Conservation (phyloP, 2,797 vertebrate species). For the Paramormyrops hopkinsi region DNA sequence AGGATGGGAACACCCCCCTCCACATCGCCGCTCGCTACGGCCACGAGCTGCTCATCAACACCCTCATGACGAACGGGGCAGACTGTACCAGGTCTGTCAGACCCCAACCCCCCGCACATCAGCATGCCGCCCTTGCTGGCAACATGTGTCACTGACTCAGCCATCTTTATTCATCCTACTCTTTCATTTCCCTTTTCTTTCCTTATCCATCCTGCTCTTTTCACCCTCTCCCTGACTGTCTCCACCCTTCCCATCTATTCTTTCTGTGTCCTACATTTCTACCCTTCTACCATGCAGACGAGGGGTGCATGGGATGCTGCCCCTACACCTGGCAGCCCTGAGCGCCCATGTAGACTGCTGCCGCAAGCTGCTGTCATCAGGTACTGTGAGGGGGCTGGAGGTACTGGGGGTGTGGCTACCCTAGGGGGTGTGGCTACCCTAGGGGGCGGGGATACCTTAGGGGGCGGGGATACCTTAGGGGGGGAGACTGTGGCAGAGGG, state of each 20-base stretch:
- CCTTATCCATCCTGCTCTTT: neutral
- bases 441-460: no score
- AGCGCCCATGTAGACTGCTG: constrained; percentile 95
- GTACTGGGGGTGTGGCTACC: neutral
- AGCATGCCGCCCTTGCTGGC: neutral
- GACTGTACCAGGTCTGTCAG: constrained; percentile 77
- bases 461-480: neutral
- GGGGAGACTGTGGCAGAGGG: neutral
- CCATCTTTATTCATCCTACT: neutral
- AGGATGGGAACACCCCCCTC: constrained; percentile 93
- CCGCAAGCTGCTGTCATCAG: constrained; percentile 79
- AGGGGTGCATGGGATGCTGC: constrained; percentile 93
- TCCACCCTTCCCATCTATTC: neutral
- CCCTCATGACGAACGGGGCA: constrained; percentile 87
- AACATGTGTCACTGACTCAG: neutral
- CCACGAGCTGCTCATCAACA: constrained; percentile 73
- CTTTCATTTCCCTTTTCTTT: neutral
- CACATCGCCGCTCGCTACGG: constrained; percentile 78
- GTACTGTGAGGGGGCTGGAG: constrained; percentile 39
- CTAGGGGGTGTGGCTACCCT: no score
- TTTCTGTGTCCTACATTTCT: neutral
- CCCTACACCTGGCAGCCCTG: constrained; percentile 87
- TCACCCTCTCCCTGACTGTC: neutral
- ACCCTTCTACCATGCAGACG: constrained; percentile 59
- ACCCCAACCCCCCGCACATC: no score